Percentiles rank a stretch among this genome's conserved stretches.
These are phyloP conservation scores for Hedya salicella DNA, from an alignment of 2,888 invertebrate genomes.

Conservation along the genomic window DNA sequence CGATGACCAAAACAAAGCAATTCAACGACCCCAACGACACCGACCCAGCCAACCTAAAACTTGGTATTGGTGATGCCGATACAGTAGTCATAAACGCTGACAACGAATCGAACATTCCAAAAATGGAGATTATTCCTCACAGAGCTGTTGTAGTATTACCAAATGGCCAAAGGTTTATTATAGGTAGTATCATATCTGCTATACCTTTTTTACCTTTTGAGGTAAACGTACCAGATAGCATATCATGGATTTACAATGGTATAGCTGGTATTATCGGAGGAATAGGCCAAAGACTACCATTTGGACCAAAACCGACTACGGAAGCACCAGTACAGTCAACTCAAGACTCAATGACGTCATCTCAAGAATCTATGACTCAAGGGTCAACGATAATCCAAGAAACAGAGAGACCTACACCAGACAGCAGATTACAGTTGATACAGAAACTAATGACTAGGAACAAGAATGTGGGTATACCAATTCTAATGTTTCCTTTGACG, in stretches of 20 bases:
- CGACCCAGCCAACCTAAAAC: constrained; percentile 17
- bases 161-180: constrained; percentile 58
- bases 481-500: constrained; percentile 61
- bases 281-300: constrained; percentile 66
- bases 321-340: constrained; percentile 31
- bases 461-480: constrained; percentile 52
- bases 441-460: constrained; percentile 53
- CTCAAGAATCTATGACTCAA: constrained; percentile 41
- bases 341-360: constrained; percentile 18
- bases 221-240: constrained; percentile 86
- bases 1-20: constrained; percentile 6
- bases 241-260: constrained; percentile 73
- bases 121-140: constrained; percentile 46
- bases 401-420: constrained; percentile 39
- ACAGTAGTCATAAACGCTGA: constrained; percentile 67
- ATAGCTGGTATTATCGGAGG: constrained; percentile 62
- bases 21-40: constrained; percentile 3
- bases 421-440: constrained; percentile 53
- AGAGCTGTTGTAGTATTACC: constrained; percentile 58
- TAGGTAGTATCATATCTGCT: constrained; percentile 79
- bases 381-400: constrained; percentile 17
- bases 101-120: constrained; percentile 43
- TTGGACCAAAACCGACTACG: constrained; percentile 53
- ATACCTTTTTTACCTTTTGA: constrained; percentile 86
- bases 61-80: constrained; percentile 57